Percentiles rank a stretch among this genome's conserved stretches.
Conservation (phyloP, 2,888 invertebrate species). For the Lutraria lutraria region DNA sequence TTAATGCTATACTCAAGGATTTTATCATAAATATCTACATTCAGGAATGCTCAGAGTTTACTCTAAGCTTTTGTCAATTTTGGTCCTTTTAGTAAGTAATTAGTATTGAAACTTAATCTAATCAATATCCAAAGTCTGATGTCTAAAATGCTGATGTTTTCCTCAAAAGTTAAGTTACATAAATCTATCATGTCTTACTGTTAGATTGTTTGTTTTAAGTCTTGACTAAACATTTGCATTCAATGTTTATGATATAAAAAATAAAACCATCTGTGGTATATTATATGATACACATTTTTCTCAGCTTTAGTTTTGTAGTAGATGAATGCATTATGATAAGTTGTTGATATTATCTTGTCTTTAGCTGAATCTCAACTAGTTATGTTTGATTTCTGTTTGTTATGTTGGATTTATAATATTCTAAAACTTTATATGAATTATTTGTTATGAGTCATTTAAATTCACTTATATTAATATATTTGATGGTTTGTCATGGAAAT, state of each 20-base stretch:
- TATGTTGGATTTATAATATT: slow-evolving; percentile 6
- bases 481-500: not conserved
- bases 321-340: slow-evolving; percentile 15
- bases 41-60: too few species aligned
- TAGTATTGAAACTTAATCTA: too few species aligned
- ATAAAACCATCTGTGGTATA: not conserved
- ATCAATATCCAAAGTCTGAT: too few species aligned
- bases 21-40: too few species aligned
- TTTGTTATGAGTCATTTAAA: slow-evolving; percentile 11
- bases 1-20: too few species aligned
- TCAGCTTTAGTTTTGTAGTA: not conserved
- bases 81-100: too few species aligned
- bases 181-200: too few species aligned
- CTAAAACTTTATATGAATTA: slow-evolving; percentile 18
- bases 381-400: not conserved
- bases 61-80: too few species aligned
- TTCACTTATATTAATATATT: not conserved
- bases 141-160: too few species aligned
- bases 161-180: too few species aligned
- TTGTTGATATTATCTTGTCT: slow-evolving; percentile 13
- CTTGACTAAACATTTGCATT: not conserved
- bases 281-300: not conserved
- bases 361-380: not conserved
- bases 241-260: not conserved
- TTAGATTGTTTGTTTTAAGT: not conserved